A percentile compares a stretch with the other conserved stretches of the same genome.
Evolutionary conservation across 2,113 vertebrate genomes (phyloP).

Genomic region (Gadus chalcogrammus): DNA sequence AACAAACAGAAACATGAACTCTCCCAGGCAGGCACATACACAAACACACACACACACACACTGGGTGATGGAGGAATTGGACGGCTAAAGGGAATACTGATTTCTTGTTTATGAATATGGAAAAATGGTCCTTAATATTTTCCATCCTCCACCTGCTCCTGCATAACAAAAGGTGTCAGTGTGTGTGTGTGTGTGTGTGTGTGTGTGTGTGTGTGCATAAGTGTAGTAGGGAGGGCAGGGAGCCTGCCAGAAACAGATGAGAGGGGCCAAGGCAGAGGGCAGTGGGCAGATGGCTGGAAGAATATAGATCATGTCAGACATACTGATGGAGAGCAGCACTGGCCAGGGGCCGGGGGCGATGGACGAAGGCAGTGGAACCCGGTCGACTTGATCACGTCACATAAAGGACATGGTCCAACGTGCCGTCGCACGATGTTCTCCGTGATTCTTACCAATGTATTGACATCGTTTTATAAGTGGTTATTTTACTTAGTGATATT

Average conservation of each 20-base stretch:
- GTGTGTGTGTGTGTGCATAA: background rate
- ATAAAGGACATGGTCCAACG: too few relatives aligned
- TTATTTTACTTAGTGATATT: too few relatives aligned
- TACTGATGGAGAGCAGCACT: slow-evolving; percentile 27
- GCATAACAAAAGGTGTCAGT: slow-evolving; percentile 12
- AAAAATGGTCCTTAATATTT: slow-evolving; percentile 28
- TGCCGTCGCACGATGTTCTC: too few relatives aligned
- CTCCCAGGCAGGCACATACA: background rate
- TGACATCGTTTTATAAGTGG: too few relatives aligned
- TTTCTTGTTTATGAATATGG: slow-evolving; percentile 35
- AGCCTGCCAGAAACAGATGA: slow-evolving; percentile 12
- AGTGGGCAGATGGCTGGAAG: slow-evolving; percentile 38
- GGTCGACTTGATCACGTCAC: background rate
- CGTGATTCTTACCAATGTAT: too few relatives aligned
- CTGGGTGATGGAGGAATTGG: slow-evolving; percentile 18
- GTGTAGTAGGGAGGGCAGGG: background rate
- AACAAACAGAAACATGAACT: too few relatives aligned
- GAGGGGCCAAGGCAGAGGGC: slow-evolving; percentile 17
- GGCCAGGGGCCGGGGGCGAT: background rate
- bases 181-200: slow-evolving; percentile 12
- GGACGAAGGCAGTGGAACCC: background rate
- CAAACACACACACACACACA: slow-evolving; percentile 4
- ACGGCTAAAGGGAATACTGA: slow-evolving; percentile 19
- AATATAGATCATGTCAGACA: slow-evolving; percentile 31
- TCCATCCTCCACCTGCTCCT: slow-evolving; percentile 28